Evolutionary conservation across 2,113 vertebrate genomes (phyloP), one percentile per base, ranked within the genome.

Genomic region (Menura novaehollandiae): DNA sequence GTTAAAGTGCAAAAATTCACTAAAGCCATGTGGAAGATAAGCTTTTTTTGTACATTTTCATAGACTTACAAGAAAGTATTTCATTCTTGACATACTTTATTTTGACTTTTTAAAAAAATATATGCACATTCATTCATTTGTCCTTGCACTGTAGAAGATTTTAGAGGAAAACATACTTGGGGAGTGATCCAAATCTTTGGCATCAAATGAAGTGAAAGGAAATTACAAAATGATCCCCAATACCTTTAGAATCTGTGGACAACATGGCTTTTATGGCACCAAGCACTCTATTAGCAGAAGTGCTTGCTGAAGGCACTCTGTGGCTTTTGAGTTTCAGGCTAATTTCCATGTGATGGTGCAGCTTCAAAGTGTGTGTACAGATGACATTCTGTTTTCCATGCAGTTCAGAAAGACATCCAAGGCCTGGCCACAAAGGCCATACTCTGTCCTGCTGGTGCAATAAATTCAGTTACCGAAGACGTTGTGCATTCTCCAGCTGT

Each of bases 1-100:
- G 68, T 92, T 97, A 97, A 98, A 97, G 97, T 98, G 97, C 97
- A 97, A 86, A 82, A 91, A 72, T 82, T 97, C 84, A 92, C 43
- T 77, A 78, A 91, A 85, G 69, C 66, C n/a, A 67, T 59, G n/a
- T 91, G 68, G 79, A 93, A 93, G 53, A 62, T 37, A 88, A 91
- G 74, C 60, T 78, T 86, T 86, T 94, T 78, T n/a, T 21, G 10
- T 69, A 46, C 26, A 33, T 63, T 89, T 89, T 94, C 72, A 85
- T 1, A 74, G 43, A 83, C 43, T 75, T 88, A 30, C 59, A 94
- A 51, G 85, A 88, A 94, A 81, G 32, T 52, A 60, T 23, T 96
- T 93, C 1, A 59, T 59, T 68, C 35, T 75, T 78, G 27, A 53
- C 52, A 72, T 52, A 84, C 11, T 92, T 90, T 30, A 66, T 91